Conservation (phyloP, 2,113 vertebrate species). For the Caretta caretta region DNA sequence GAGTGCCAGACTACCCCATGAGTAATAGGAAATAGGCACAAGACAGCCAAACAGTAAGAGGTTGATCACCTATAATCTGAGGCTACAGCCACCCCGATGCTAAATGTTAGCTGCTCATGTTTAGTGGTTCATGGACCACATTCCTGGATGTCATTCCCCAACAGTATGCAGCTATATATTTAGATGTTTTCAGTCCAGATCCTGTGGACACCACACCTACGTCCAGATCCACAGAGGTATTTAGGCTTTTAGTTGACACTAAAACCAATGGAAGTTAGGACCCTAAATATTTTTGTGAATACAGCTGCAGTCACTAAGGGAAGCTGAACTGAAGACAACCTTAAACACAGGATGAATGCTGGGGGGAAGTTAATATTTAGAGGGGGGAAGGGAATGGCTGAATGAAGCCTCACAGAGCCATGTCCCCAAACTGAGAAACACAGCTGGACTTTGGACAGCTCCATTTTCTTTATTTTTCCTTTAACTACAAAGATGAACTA, state of each 20-base stretch:
- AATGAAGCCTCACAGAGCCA: not conserved
- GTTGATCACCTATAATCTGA: not conserved
- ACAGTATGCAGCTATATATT: not conserved
- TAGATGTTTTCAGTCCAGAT: not conserved
- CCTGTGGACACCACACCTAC: not conserved
- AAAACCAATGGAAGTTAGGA: not conserved
- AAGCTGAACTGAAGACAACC: not conserved
- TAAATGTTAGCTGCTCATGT: not conserved
- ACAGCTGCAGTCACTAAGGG: not conserved
- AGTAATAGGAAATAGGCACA: not conserved
- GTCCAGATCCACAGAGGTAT: not conserved
- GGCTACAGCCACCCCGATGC: not conserved
- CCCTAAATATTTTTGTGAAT: not conserved
- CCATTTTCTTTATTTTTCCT: not conserved
- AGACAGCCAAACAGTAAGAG: not conserved
- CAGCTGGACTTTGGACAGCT: not conserved
- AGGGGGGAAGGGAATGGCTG: not conserved
- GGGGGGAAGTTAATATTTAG: too few relatives aligned
- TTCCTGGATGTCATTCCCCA: not conserved
- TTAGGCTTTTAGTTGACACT: not conserved
- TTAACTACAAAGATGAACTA: constrained; percentile 24
- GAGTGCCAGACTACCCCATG: not conserved
- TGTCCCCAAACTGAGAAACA: not conserved
- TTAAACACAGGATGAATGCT: not conserved
- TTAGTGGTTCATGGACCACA: not conserved